phyloP scores from a whole-genome alignment of 2,888 invertebrate species.

The Dolomedes plantarius region DNA sequence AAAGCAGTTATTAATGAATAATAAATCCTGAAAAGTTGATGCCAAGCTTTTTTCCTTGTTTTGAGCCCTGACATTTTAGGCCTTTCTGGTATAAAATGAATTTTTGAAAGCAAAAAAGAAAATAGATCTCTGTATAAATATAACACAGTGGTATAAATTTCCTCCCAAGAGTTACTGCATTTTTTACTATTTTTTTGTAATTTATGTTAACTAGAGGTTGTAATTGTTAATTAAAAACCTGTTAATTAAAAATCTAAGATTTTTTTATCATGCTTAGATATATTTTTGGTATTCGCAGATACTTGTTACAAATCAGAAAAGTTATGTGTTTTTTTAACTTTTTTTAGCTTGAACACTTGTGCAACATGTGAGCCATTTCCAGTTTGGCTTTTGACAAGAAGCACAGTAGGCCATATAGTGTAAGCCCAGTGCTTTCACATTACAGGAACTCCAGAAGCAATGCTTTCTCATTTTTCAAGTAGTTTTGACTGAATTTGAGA shows the following conservation, averaged over 20 bases:
- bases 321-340: conserved; percentile 68
- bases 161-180: neutral
- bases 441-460: conserved; percentile 41
- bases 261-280: neutral
- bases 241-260: too few species aligned
- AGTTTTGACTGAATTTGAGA: conserved; percentile 28
- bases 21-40: too few species aligned
- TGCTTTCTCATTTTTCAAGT: conserved; percentile 47
- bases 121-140: neutral
- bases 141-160: neutral
- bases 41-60: too few species aligned
- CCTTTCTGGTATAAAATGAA: too few species aligned
- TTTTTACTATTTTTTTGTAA: too few species aligned
- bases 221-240: neutral
- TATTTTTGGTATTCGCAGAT: conserved; percentile 53
- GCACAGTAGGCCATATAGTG: conserved; percentile 58
- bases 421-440: conserved; percentile 64
- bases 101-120: too few species aligned
- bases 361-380: conserved; percentile 58
- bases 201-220: too few species aligned
- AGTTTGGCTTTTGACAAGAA: conserved; percentile 68
- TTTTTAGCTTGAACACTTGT: conserved; percentile 64
- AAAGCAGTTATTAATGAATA: too few species aligned
- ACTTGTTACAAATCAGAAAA: conserved; percentile 48
- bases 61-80: too few species aligned